Evolutionary conservation across 2,113 vertebrate genomes (phyloP), one percentile per base, ranked within the genome.

Genomic region (Tychaedon coryphoeus): DNA sequence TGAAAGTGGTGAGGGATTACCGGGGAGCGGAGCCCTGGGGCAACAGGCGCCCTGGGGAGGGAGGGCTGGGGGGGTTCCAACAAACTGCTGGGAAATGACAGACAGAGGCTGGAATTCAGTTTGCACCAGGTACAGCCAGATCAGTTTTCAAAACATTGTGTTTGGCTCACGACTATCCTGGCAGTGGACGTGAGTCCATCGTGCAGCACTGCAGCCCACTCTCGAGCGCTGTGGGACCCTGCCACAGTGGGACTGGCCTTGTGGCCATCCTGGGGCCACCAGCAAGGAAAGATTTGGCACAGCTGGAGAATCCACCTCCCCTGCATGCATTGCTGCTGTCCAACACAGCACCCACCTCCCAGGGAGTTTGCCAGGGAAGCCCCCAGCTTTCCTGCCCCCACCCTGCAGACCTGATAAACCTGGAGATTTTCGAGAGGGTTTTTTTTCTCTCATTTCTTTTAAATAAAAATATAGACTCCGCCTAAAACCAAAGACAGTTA

Each of bases 391-490:
- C 16, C 25, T 26, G 15, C 14, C 24, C 19, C 50, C 3, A 2
- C n/a, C 0, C 0, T 61, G 29, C 64, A 53, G 40, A 36, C 19
- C 7, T 0, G 62, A 20, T 17, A 54, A 66, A 29, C 16, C 25
- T 1, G 0, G 40, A 29, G 12, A 19, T 2, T 3, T 2, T 13
- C 0, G 0, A 51, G n/a, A 25, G 42, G 6, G 6, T 7, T 65
- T 31, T 70, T 48, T 12, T 12, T 25, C 29, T 73, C 22, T 60
- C 14, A 9, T 76, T 69, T 57, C 13, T 58, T 76, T 43, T 17
- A 40, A 74, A 79, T 26, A 45, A 64, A 79, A 60, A 15, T 48
- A 65, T 0, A 1, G 7, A 8, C 24, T 57, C 9, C 1, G 4
- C 70, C 70, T 26, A 18, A 48, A 88, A 83, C 3, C 29, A 53